Evolutionary conservation across 2,888 invertebrate genomes (phyloP).

Genomic region (Chloroclystis v-ata): DNA sequence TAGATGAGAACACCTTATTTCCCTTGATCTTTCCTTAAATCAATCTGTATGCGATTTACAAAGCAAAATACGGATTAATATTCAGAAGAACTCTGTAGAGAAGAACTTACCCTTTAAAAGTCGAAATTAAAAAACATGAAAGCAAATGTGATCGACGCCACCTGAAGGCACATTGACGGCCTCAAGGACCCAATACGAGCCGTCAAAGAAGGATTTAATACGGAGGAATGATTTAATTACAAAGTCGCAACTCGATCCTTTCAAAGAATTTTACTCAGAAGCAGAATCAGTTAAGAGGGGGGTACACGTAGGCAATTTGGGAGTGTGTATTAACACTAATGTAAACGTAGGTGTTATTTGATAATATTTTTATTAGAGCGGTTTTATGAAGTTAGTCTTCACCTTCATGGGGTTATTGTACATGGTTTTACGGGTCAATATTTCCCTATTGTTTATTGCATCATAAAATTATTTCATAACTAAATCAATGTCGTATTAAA

Average conservation of each 20-base stretch:
- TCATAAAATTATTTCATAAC: too few species aligned
- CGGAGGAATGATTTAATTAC: slow-evolving; percentile 67
- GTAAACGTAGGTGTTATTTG: too few species aligned
- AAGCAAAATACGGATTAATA: slow-evolving; percentile 25
- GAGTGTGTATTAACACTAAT: too few species aligned
- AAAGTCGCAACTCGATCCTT: slow-evolving; percentile 57
- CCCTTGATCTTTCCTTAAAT: not conserved
- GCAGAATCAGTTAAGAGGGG: slow-evolving; percentile 11
- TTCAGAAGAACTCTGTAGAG: slow-evolving; percentile 22
- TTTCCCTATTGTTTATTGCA: too few species aligned
- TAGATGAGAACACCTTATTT: not conserved
- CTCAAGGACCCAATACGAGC: slow-evolving; percentile 56
- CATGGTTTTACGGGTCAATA: too few species aligned
- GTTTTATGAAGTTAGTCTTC: too few species aligned
- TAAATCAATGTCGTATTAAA: too few species aligned
- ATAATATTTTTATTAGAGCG: not conserved
- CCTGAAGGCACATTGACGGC: slow-evolving; percentile 49
- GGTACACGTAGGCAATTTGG: slow-evolving; percentile 7
- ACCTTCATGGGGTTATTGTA: too few species aligned
- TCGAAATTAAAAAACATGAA: slow-evolving; percentile 50
- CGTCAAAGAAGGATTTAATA: slow-evolving; percentile 60
- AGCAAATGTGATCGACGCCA: slow-evolving; percentile 46
- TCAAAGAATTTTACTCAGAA: slow-evolving; percentile 19
- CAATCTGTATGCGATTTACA: slow-evolving; percentile 9
- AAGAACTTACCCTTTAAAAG: slow-evolving; percentile 33